Evolutionary conservation across 2,797 vertebrate genomes (phyloP).

Genomic region (Phoxinus dragarum): DNA sequence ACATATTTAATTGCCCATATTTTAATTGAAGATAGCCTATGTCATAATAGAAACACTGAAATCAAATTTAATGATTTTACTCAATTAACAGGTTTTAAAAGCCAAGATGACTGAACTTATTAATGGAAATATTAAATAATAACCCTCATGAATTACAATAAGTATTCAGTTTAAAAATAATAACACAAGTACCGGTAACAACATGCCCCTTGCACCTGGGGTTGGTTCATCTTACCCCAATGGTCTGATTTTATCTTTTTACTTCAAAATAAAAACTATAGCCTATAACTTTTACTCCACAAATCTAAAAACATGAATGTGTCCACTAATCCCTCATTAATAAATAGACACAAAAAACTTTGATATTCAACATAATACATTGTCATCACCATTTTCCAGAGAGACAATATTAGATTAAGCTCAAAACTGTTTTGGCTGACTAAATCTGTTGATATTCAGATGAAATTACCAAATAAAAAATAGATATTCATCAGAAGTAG

Average conservation of each 20-base stretch:
- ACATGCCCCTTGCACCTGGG: neutral
- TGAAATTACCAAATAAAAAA: too few species aligned
- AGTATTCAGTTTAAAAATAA: neutral
- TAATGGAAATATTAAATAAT: neutral
- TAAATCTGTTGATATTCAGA: too few species aligned
- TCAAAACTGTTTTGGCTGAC: too few species aligned
- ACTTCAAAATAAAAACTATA: neutral
- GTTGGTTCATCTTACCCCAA: neutral
- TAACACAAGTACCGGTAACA: neutral
- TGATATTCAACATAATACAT: neutral
- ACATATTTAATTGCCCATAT: neutral
- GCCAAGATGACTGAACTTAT: neutral
- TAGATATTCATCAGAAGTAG: too few species aligned
- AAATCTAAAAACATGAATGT: neutral
- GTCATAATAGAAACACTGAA: neutral
- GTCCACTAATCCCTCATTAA: neutral
- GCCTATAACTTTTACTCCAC: neutral
- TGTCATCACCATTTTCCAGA: neutral
- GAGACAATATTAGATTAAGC: neutral
- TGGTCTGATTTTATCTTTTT: neutral
- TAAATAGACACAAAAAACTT: neutral
- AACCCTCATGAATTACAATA: neutral
- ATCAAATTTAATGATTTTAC: neutral
- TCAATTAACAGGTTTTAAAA: neutral
- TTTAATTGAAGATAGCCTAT: neutral